These are phyloP conservation scores for Epizoanthus illoricatus DNA, from an alignment of 92 coral and sea anemone genomes.

Conservation along the genomic window DNA sequence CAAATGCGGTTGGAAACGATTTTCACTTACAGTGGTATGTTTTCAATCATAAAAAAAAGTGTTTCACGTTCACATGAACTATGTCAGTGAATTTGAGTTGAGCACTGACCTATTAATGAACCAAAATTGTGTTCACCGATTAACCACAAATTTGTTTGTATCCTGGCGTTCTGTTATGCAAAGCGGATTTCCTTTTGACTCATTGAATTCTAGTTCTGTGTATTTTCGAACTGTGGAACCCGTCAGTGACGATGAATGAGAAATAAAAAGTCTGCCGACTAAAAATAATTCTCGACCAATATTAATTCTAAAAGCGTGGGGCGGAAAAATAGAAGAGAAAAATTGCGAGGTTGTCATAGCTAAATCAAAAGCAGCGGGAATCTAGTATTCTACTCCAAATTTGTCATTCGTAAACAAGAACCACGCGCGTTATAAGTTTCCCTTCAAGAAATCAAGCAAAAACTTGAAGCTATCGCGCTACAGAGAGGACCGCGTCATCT, in stretches of 20 bases:
- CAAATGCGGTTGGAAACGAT: too few species aligned
- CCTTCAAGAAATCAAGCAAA: not conserved
- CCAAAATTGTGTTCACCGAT: not conserved
- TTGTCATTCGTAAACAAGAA: not conserved
- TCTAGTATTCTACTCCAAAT: not conserved
- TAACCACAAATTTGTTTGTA: conserved; percentile 14
- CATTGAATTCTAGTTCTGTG: not conserved
- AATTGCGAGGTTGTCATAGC: conserved; percentile 10
- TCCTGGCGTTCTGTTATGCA: conserved; percentile 13
- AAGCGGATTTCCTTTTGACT: not conserved
- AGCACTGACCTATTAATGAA: not conserved
- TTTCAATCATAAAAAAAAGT: too few species aligned
- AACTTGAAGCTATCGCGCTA: not conserved
- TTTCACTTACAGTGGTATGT: too few species aligned
- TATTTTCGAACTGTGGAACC: not conserved
- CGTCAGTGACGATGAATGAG: too few species aligned
- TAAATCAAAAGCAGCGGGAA: conserved; percentile 13
- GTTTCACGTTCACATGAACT: not conserved
- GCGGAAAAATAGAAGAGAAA: not conserved
- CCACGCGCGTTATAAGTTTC: not conserved
- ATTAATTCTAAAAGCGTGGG: too few species aligned
- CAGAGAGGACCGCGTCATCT: not conserved
- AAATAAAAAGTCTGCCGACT: too few species aligned
- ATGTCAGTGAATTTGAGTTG: too few species aligned
- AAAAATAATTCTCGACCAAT: too few species aligned